Evolutionary conservation across 64 coral and sea anemone species (phyloP).

Genomic region (Montipora foliosa): DNA sequence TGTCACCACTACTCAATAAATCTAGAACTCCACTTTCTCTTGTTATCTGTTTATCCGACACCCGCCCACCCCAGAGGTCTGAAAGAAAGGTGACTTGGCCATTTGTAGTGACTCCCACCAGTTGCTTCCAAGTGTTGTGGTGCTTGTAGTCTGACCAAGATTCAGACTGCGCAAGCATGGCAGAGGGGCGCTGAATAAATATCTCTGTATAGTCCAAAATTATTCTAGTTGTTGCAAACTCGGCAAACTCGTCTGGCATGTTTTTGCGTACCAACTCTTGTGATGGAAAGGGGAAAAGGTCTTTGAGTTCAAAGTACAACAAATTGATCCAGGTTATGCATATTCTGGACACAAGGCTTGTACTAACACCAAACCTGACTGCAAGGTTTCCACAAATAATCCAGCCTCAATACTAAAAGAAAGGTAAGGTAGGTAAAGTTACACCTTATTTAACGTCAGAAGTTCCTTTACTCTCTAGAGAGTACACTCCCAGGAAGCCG

Average conservation of each 20-base stretch:
- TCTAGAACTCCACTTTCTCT: conserved; percentile 12
- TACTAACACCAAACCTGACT: conserved; percentile 44
- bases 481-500: too few relatives aligned
- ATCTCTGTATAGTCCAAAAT: conserved; percentile 46
- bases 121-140: neutral
- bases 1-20: neutral
- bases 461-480: too few relatives aligned
- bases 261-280: neutral
- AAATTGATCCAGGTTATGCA: neutral
- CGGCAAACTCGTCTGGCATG: conserved; percentile 30
- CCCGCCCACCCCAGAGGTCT: conserved; percentile 21
- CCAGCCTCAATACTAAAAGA: conserved; percentile 54
- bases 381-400: conserved; percentile 48
- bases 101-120: conserved; percentile 23
- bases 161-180: neutral
- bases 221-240: conserved; percentile 55
- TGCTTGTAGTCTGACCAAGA: neutral
- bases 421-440: too few relatives aligned
- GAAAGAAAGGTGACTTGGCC: conserved; percentile 32
- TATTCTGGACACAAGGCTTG: neutral
- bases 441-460: too few relatives aligned
- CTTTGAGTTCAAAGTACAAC: neutral
- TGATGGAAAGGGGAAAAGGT: conserved; percentile 57
- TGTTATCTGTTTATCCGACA: neutral
- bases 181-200: conserved; percentile 34